phyloP scores from a whole-genome alignment of 2,797 vertebrate species.

The Uromys caudimaculatus region DNA sequence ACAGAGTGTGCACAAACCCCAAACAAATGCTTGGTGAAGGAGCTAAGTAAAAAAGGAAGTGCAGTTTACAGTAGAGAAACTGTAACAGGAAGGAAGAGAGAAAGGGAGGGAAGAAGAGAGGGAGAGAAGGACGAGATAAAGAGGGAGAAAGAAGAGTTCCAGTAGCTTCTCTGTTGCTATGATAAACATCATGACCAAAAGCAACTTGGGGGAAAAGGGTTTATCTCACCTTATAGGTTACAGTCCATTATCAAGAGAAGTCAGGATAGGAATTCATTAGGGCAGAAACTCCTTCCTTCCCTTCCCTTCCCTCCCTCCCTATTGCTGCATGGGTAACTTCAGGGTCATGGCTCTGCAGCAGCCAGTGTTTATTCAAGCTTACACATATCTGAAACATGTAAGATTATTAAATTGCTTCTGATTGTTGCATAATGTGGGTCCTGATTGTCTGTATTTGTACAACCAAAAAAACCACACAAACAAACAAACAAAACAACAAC shows the following conservation, averaged over 20 bases:
- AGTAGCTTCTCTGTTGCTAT: not conserved
- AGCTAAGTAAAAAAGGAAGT: not conserved
- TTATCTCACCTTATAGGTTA: not conserved
- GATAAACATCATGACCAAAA: not conserved
- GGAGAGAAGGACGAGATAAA: not conserved
- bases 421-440: not conserved
- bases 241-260: too few relatives aligned
- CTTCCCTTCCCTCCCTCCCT: too few relatives aligned
- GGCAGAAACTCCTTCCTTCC: not conserved
- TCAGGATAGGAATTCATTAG: not conserved
- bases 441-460: not conserved
- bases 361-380: slow-evolving; percentile 9
- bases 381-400: not conserved
- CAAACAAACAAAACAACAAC: not conserved
- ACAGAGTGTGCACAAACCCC: not conserved
- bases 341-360: not conserved
- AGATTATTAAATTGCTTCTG: slow-evolving; percentile 54
- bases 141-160: not conserved
- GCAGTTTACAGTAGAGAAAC: not conserved
- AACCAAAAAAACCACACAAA: not conserved
- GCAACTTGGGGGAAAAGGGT: not conserved
- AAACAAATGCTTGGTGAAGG: not conserved
- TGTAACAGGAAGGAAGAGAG: too few relatives aligned
- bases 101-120: not conserved
- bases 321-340: not conserved